Evolutionary conservation across 2,888 invertebrate genomes (phyloP), one percentile per base, ranked within the genome.

Genomic region (Drosophila affinis): DNA sequence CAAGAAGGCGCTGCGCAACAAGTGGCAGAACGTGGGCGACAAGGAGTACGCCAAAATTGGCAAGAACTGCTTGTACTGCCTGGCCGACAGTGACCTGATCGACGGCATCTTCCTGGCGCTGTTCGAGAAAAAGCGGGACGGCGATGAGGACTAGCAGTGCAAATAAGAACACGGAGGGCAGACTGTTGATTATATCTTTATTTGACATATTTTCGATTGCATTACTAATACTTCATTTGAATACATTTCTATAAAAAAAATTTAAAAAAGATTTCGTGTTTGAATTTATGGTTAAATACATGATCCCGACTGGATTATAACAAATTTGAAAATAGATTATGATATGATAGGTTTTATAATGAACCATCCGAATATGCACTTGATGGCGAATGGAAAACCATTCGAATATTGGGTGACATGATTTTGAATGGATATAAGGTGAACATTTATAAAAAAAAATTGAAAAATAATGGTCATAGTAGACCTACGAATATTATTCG

Each of bases 31-130:
- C 89, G 93, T 94, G 65, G 96, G 96, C 1, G 95, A 94, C 3
- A 91, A 93, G 1, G 93, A 95, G 78, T 96, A 94, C 79, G 93
- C 94, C 0, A 94, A 94, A 59, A 93, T 96, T 87, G 95, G 95
- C 4, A 93, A 94, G 9, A 94, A 94, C 73, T 98, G 98, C 90
- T 90, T 99, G 47, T 96, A 98, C 88, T 94, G 97, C 0, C 94
- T 93, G 77, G 95, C 97, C 0, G 94, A 96, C 6, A 92, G 93
- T 0, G 98, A 98, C 92, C 92, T 95, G 6, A 97, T 98, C 0
- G 98, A 96, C 91, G 99, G 99, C 3, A 99, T 99, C 92, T 99
- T 99, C 92, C 94, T 99, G 44, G 98, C 99, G 1, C 94, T 98
- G 57, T 96, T 99, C 83, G 96, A 97, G 91, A 93, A 94, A 54